A percentile compares a stretch with the other conserved stretches of the same genome.
Evolutionary conservation across 2,888 invertebrate species (phyloP).

Genomic region (Phragmatobia fuliginosa): DNA sequence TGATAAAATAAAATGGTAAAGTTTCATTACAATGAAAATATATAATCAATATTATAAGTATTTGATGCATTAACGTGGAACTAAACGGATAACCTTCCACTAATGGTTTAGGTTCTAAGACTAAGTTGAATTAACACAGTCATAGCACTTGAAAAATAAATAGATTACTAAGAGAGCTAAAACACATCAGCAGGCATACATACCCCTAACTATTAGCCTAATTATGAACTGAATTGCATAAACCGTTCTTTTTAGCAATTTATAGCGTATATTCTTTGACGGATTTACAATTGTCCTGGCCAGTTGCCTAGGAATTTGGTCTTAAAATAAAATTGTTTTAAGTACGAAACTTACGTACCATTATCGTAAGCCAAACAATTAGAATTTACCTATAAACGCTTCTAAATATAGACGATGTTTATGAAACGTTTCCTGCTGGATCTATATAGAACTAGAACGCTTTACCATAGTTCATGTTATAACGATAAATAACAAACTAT

Average conservation of each 20-base stretch:
- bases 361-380: slow-evolving; percentile 29
- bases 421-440: slow-evolving; percentile 34
- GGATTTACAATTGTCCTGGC: not conserved
- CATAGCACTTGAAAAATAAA: not conserved
- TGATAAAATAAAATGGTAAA: not conserved
- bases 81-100: not conserved
- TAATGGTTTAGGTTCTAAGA: not conserved
- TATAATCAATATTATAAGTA: not conserved
- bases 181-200: no score
- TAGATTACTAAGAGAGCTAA: not conserved
- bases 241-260: no score
- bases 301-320: not conserved
- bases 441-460: not conserved
- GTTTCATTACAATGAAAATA: not conserved
- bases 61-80: not conserved
- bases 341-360: slow-evolving; percentile 9
- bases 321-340: not conserved
- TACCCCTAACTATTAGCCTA: not conserved
- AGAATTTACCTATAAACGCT: slow-evolving; percentile 45
- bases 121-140: not conserved
- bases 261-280: not conserved
- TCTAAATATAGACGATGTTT: slow-evolving; percentile 46
- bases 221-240: not conserved
- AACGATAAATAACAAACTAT: not conserved
- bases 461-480: not conserved